These are phyloP conservation scores for Ciona savignyi DNA, from an alignment of 23 tunicate genomes.

Conservation along the genomic window DNA sequence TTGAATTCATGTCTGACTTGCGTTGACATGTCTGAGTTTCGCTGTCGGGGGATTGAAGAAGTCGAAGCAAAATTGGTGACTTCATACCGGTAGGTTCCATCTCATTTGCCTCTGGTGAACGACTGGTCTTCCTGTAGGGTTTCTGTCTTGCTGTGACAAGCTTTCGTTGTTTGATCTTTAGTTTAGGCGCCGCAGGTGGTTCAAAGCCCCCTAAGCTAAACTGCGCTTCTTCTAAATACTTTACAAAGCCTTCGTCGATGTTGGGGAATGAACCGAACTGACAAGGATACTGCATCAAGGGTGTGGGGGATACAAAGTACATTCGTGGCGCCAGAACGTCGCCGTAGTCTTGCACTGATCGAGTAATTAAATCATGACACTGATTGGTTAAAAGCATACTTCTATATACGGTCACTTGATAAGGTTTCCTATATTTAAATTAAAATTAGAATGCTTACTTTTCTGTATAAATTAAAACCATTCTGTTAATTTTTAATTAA, in stretches of 20 bases:
- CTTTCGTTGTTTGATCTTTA: neutral
- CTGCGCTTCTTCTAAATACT: neutral
- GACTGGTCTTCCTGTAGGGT: neutral
- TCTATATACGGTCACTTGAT: no score
- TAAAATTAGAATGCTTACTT: neutral
- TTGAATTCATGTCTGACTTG: neutral
- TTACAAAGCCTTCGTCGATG: neutral
- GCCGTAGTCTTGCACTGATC: neutral
- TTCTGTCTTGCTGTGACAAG: neutral
- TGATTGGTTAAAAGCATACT: neutral
- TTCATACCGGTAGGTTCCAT: neutral
- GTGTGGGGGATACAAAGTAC: neutral
- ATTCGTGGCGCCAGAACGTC: neutral
- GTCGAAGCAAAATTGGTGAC: neutral
- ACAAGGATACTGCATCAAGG: neutral
- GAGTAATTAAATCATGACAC: neutral
- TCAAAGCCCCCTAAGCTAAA: neutral
- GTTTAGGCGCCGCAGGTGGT: neutral
- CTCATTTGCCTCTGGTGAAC: neutral
- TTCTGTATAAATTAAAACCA: neutral
- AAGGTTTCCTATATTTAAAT: no score
- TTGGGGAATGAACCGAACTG: no score
- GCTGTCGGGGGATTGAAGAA: neutral
- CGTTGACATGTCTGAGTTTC: neutral
- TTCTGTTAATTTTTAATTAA: no score